These are phyloP conservation scores for Amphipoea lucens DNA, from an alignment of 2,888 invertebrate genomes.

Conservation along the genomic window DNA sequence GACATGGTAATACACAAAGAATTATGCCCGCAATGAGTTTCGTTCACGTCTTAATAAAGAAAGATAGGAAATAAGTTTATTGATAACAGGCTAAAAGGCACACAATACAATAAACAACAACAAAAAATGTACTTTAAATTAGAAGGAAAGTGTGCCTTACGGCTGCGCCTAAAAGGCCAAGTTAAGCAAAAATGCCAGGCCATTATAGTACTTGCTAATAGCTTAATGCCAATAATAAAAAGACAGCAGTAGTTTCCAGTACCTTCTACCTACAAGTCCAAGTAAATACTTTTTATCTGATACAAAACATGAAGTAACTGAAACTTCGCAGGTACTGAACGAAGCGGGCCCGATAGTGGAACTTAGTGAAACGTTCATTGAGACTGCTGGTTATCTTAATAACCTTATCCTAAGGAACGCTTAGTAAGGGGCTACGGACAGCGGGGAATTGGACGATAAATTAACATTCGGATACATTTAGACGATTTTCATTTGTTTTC, in stretches of 20 bases:
- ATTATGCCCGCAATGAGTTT: neutral
- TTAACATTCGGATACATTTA: conserved; percentile 13
- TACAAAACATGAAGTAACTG: conserved; percentile 17
- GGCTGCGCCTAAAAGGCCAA: no score
- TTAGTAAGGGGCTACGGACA: conserved; percentile 38
- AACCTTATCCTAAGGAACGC: conserved; percentile 52
- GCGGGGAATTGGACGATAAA: conserved; percentile 17
- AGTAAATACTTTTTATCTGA: neutral
- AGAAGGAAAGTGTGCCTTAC: no score
- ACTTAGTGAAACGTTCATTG: conserved; percentile 54
- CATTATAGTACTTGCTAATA: neutral
- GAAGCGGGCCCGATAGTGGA: conserved; percentile 34
- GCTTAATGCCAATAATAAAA: neutral
- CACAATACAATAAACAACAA: no score
- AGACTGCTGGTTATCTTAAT: conserved; percentile 59
- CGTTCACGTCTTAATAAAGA: neutral
- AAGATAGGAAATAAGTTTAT: neutral
- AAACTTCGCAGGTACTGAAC: conserved; percentile 39
- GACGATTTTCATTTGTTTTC: conserved; percentile 15
- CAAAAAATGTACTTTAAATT: no score
- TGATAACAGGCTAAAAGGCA: no score
- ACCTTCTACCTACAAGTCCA: neutral
- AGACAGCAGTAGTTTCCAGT: neutral
- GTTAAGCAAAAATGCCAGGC: no score
- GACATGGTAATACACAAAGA: no score